Evolutionary conservation across 2,888 invertebrate genomes (phyloP).

Genomic region (Idaea aversata): DNA sequence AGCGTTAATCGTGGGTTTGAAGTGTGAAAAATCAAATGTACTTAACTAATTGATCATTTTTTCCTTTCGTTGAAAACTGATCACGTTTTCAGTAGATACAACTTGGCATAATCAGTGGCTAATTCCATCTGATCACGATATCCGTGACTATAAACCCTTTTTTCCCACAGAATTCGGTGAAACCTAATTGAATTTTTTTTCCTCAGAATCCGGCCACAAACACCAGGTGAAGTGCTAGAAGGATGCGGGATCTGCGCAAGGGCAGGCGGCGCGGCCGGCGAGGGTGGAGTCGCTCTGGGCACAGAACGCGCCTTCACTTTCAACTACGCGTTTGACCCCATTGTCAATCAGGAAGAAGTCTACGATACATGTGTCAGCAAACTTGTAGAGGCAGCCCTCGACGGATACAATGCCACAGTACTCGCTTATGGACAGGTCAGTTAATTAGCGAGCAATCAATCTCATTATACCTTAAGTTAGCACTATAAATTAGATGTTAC

Average conservation of each 20-base stretch:
- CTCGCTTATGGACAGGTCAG: slow-evolving; percentile 96
- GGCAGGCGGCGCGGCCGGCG: slow-evolving; percentile 92
- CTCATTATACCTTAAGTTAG: not conserved
- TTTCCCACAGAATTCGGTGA: too few species aligned
- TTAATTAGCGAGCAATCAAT: slow-evolving; percentile 14
- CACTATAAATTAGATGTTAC: not conserved
- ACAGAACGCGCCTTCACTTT: slow-evolving; percentile 97
- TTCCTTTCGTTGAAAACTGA: too few species aligned
- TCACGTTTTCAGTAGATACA: too few species aligned
- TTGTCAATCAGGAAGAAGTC: slow-evolving; percentile 85
- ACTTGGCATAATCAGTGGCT: too few species aligned
- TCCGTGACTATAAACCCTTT: not conserved
- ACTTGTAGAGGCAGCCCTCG: slow-evolving; percentile 94
- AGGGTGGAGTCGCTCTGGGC: slow-evolving; percentile 95
- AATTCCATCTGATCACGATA: too few species aligned
- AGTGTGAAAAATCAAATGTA: too few species aligned
- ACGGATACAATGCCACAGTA: slow-evolving; percentile 98
- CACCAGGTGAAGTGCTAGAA: slow-evolving; percentile 94
- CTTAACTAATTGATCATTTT: too few species aligned
- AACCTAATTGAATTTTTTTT: slow-evolving; percentile 1
- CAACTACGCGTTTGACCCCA: slow-evolving; percentile 96
- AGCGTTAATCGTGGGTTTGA: not conserved
- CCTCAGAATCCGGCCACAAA: slow-evolving; percentile 95
- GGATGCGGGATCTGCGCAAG: slow-evolving; percentile 96
- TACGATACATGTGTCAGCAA: slow-evolving; percentile 92